Evolutionary conservation across 1,140 invertebrate genomes (phyloP).

Genomic region (Pseudachorutes palmiensis): DNA sequence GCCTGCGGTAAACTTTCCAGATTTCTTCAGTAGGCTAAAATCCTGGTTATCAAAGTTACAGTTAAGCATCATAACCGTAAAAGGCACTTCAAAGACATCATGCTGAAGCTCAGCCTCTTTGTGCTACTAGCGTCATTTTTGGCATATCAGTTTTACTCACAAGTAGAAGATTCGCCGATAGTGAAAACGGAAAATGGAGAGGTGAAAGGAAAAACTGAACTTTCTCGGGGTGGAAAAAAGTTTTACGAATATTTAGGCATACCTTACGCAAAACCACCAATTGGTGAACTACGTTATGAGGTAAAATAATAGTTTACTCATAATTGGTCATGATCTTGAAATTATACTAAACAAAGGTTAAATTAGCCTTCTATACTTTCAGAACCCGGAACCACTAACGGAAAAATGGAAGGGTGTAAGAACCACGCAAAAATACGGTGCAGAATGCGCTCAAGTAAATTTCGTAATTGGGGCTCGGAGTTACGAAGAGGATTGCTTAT

Average conservation of each 20-base stretch:
- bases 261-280: slow-evolving; percentile 54
- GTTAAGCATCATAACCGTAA: neutral
- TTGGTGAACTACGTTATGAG: slow-evolving; percentile 51
- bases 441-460: neutral
- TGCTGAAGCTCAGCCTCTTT: neutral
- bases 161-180: neutral
- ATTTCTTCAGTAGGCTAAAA: neutral
- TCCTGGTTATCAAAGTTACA: neutral
- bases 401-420: neutral
- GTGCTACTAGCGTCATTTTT: neutral
- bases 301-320: neutral
- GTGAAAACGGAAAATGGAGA: slow-evolving; percentile 14
- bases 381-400: neutral
- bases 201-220: slow-evolving; percentile 3
- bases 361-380: neutral
- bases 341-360: neutral
- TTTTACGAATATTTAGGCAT: slow-evolving; percentile 43
- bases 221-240: slow-evolving; percentile 11
- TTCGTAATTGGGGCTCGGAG: neutral
- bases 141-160: neutral
- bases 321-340: neutral
- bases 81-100: neutral
- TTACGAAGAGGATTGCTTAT: neutral
- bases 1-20: neutral
- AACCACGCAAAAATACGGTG: neutral